A percentile compares a stretch with the other conserved stretches of the same genome.
Evolutionary conservation across 2,113 vertebrate genomes (phyloP).

Genomic region (Coracopsis vasa): DNA sequence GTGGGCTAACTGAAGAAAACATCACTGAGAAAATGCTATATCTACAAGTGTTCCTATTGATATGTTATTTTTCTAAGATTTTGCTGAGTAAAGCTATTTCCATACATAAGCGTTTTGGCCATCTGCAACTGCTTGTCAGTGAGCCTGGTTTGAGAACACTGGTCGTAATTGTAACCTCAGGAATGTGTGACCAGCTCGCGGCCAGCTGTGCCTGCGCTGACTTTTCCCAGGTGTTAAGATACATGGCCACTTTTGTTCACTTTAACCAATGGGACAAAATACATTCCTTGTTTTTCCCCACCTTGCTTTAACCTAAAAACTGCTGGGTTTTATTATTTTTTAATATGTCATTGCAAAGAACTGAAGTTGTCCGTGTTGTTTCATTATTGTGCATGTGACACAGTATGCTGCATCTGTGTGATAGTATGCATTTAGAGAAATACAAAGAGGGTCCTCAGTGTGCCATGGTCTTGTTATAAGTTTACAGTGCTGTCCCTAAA

Average conservation of each 20-base stretch:
- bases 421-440: background rate
- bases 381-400: background rate
- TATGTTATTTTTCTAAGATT: slow-evolving; percentile 68
- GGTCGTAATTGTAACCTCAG: slow-evolving; percentile 85
- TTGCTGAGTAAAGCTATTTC: slow-evolving; percentile 79
- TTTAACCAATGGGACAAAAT: slow-evolving; percentile 65
- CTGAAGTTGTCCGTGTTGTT: background rate
- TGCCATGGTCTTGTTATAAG: background rate
- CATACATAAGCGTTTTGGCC: slow-evolving; percentile 71
- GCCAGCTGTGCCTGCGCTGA: slow-evolving; percentile 77
- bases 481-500: background rate
- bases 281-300: slow-evolving; percentile 36
- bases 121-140: slow-evolving; percentile 88
- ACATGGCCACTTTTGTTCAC: slow-evolving; percentile 72
- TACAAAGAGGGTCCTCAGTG: background rate
- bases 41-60: slow-evolving; percentile 69
- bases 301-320: slow-evolving; percentile 7
- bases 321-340: slow-evolving; percentile 11
- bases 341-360: background rate
- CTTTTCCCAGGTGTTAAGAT: slow-evolving; percentile 83
- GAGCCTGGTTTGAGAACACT: slow-evolving; percentile 78
- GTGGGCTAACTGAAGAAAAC: slow-evolving; percentile 32
- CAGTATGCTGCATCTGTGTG: background rate
- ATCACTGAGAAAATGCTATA: slow-evolving; percentile 37
- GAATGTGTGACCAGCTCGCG: slow-evolving; percentile 86